Evolutionary conservation across 2,888 invertebrate genomes (phyloP).

Genomic region (Trachelus stipa): DNA sequence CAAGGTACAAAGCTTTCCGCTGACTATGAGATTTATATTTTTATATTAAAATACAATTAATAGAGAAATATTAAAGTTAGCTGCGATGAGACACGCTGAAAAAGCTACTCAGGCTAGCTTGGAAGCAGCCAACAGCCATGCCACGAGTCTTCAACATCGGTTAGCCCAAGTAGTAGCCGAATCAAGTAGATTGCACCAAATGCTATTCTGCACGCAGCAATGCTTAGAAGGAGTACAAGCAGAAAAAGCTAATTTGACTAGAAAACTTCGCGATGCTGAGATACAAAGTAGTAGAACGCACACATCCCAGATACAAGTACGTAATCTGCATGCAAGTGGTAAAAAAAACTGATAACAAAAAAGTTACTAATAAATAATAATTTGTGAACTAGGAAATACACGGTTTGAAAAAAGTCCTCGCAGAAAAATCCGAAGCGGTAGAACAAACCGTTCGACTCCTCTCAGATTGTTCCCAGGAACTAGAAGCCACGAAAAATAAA

Average conservation of each 20-base stretch:
- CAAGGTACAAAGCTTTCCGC: conserved; percentile 62
- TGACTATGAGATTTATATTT: conserved; percentile 6
- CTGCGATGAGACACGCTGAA: conserved; percentile 69
- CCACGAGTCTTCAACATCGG: conserved; percentile 69
- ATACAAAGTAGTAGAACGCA: conserved; percentile 46
- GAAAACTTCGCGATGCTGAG: conserved; percentile 48
- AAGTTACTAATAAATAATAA: not conserved
- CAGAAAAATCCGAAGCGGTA: conserved; percentile 46
- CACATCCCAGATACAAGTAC: conserved; percentile 45
- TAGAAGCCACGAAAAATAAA: conserved; percentile 38
- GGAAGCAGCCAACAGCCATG: conserved; percentile 69
- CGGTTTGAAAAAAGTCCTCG: conserved; percentile 52
- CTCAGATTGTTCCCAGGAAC: conserved; percentile 37
- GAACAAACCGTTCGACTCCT: conserved; percentile 36
- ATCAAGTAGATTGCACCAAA: conserved; percentile 67
- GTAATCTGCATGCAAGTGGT: no score
- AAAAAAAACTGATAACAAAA: not conserved
- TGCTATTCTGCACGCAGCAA: conserved; percentile 68
- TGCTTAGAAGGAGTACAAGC: conserved; percentile 65
- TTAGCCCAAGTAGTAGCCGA: conserved; percentile 68
- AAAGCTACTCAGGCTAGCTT: conserved; percentile 67
- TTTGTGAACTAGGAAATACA: conserved; percentile 47
- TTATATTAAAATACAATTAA: conserved; percentile 1
- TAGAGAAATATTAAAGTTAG: conserved; percentile 58
- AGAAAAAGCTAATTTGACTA: conserved; percentile 52